Conservation (phyloP, 2,113 vertebrate species). For the Cinclus cinclus region DNA sequence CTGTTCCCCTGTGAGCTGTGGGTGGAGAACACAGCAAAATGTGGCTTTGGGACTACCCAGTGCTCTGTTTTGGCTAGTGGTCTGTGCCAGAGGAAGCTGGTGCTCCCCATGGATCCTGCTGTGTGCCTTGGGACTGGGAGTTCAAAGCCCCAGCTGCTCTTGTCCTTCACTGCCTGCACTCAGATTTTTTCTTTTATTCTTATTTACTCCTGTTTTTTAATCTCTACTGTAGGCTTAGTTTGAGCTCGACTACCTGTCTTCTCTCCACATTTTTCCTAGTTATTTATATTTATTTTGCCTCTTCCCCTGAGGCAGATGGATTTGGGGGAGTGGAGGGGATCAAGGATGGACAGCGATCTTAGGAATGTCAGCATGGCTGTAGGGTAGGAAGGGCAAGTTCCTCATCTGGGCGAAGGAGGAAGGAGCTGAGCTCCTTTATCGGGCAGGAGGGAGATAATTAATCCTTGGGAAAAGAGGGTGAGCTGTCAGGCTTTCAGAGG, state of each 20-base stretch:
- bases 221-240: not conserved
- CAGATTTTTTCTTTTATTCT: not conserved
- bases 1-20: not conserved
- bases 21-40: not conserved
- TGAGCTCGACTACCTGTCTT: not conserved
- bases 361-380: fast-evolving
- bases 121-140: not conserved
- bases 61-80: not conserved
- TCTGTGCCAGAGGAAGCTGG: not conserved
- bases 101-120: not conserved
- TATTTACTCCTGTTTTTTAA: not conserved
- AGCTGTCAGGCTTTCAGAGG: not conserved
- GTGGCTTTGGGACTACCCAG: not conserved
- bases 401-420: not conserved
- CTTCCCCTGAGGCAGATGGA: not conserved
- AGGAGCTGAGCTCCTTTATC: not conserved
- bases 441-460: conserved; percentile 39
- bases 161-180: not conserved
- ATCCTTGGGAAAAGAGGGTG: not conserved
- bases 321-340: not conserved
- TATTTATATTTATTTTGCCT: not conserved
- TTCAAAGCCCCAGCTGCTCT: not conserved
- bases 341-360: not conserved
- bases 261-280: not conserved
- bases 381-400: not conserved